These are phyloP conservation scores for Cyrtodaria siliqua DNA, from an alignment of 2,888 invertebrate species.

Conservation along the genomic window DNA sequence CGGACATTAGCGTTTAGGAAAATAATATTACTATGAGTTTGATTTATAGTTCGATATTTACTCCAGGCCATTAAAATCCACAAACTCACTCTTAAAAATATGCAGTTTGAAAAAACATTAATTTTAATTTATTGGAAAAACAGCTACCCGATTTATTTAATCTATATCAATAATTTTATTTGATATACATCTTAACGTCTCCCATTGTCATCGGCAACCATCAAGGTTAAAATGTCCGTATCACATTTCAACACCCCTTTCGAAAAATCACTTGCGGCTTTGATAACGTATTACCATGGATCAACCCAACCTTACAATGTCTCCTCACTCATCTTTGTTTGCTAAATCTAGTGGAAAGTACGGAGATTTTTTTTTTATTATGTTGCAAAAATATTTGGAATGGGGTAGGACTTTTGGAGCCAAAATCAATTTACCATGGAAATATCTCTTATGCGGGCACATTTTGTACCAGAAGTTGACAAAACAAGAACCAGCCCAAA, in stretches of 20 bases:
- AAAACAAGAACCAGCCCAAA: slow-evolving; percentile 8
- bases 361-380: neutral
- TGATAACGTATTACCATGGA: slow-evolving; percentile 8
- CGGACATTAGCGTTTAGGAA: too few species aligned
- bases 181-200: too few species aligned
- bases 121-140: slow-evolving; percentile 7
- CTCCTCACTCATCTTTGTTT: neutral
- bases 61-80: too few species aligned
- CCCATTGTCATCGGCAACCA: too few species aligned
- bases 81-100: too few species aligned
- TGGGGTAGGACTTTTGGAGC: slow-evolving; percentile 14
- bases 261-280: neutral
- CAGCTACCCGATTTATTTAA: neutral
- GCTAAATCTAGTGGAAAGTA: slow-evolving; percentile 4
- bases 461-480: neutral
- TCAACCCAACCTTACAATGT: neutral
- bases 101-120: too few species aligned
- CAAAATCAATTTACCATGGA: slow-evolving; percentile 7
- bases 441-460: neutral
- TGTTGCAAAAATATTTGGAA: slow-evolving; percentile 5
- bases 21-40: too few species aligned
- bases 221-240: too few species aligned
- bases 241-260: too few species aligned
- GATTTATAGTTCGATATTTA: too few species aligned
- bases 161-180: too few species aligned